Base-by-base conservation (phyloP, 1,140 invertebrate species). In the Onthophagus taurus region DNA sequence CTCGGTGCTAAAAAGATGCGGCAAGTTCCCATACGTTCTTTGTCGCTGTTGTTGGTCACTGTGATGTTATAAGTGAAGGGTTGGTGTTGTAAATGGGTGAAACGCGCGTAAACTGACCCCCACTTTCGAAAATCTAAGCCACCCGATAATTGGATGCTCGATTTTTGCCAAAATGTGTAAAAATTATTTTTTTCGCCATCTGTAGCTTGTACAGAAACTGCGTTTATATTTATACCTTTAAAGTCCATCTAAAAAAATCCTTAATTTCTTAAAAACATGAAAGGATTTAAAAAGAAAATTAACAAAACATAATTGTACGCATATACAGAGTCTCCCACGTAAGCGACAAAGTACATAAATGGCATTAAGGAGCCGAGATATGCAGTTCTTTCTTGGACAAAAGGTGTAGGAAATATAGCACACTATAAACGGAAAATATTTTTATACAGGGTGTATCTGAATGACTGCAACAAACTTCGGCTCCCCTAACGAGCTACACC, bases 71-170 rank as follows among this genome's bases (percentile, higher is more conserved):
- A 82, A 17, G 63, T 61, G 59, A 77, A 83, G 0, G 71, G 69
- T 9, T 71, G 67, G 48, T 82, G 75, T 57, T 82, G 77, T 24
- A 83, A 59, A 55, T 82, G 80, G 0, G 72, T 77, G 51, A 78
- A 75, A 3, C 81, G 37, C 0, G 80, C 81, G 31, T 82, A 74
- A 17, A 87, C 73, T 11, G 75, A 61, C 19, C 82, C 83, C 3
- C 80, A 69, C 0, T 80, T 80, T 29, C 75, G 74, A 54, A 88
- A 87, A 58, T 87, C 84, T 45, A 88, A 70, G 5, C 85, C 85
- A 14, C 82, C 72, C 0, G 78, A 77, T 12, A 89, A 55, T 52
- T 87, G 78, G 20, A 87, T 64, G 17, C 81, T 76, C 37, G 80
- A 83, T 60, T 83, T 74, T 65, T 77, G 77, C 83, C 83, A 88